Conservation (phyloP, 2,888 invertebrate species). For the Anoplius nigerrimus region DNA sequence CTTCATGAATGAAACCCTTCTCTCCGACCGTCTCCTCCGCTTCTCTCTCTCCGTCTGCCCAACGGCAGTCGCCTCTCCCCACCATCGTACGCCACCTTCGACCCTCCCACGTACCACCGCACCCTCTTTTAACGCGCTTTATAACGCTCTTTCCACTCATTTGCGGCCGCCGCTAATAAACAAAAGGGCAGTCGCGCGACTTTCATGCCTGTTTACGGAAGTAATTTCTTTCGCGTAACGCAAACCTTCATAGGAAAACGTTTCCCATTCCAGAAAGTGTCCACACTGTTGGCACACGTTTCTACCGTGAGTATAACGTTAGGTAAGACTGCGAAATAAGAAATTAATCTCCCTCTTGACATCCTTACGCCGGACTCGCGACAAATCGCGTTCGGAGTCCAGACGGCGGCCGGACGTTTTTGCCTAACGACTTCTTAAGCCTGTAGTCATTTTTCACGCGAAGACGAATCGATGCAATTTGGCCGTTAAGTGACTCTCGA, state of each 20-base stretch:
- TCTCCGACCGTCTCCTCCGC: constrained; percentile 34
- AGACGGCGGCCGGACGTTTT: constrained; percentile 21
- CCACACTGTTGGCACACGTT: too few relatives aligned
- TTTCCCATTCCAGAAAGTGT: too few relatives aligned
- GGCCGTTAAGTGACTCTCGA: constrained; percentile 53
- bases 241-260: too few relatives aligned
- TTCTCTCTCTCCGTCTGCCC: not conserved
- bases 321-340: too few relatives aligned
- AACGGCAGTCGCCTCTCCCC: constrained; percentile 23
- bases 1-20: constrained; percentile 70
- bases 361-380: not conserved
- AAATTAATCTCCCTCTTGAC: not conserved
- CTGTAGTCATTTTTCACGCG: too few relatives aligned
- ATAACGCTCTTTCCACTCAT: constrained; percentile 64
- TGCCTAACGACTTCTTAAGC: too few relatives aligned
- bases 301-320: too few relatives aligned
- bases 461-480: constrained; percentile 45
- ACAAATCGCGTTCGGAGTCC: constrained; percentile 5
- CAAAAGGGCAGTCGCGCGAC: too few relatives aligned
- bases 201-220: too few relatives aligned
- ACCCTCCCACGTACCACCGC: constrained; percentile 38
- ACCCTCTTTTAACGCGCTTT: constrained; percentile 64
- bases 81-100: constrained; percentile 38
- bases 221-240: too few relatives aligned
- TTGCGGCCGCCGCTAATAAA: constrained; percentile 49